These are phyloP conservation scores for Pluvianellus socialis DNA, from an alignment of 2,113 vertebrate genomes.

Conservation along the genomic window DNA sequence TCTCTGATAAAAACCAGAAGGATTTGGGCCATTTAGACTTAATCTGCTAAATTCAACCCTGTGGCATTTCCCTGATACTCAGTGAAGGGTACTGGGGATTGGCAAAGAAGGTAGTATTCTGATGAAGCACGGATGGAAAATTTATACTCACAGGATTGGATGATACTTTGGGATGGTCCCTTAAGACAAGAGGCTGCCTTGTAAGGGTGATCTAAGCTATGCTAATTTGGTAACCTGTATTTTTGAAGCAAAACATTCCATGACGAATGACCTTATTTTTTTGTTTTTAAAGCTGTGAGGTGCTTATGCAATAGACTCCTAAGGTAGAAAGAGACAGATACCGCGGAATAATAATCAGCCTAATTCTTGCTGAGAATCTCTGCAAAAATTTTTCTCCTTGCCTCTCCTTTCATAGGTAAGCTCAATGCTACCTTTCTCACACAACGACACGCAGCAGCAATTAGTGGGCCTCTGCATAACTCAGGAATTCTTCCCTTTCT, in stretches of 20 bases:
- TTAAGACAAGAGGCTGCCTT: conserved; percentile 32
- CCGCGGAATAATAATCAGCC: conserved; percentile 33
- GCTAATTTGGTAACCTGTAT: conserved; percentile 53
- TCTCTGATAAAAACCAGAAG: neutral
- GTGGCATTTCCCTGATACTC: neutral
- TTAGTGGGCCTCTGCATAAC: neutral
- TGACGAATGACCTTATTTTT: conserved; percentile 65
- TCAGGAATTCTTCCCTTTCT: neutral
- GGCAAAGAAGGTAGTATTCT: neutral
- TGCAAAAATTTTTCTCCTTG: neutral
- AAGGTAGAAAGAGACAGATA: conserved; percentile 59
- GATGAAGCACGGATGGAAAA: neutral
- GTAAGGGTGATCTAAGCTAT: conserved; percentile 48
- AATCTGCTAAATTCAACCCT: conserved; percentile 23
- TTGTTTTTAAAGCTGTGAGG: conserved; percentile 56
- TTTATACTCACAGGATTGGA: neutral
- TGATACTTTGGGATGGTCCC: neutral
- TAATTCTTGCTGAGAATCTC: conserved; percentile 33
- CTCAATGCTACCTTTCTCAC: neutral
- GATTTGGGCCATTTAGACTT: conserved; percentile 24
- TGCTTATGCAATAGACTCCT: conserved; percentile 55
- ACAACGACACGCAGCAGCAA: neutral
- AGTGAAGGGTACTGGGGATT: neutral
- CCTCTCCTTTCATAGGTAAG: neutral
- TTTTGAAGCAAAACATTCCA: conserved; percentile 58